Percentiles rank a stretch among this genome's conserved stretches.
Evolutionary conservation across 2,888 invertebrate species (phyloP).

Genomic region (Agonopterix heracliana): DNA sequence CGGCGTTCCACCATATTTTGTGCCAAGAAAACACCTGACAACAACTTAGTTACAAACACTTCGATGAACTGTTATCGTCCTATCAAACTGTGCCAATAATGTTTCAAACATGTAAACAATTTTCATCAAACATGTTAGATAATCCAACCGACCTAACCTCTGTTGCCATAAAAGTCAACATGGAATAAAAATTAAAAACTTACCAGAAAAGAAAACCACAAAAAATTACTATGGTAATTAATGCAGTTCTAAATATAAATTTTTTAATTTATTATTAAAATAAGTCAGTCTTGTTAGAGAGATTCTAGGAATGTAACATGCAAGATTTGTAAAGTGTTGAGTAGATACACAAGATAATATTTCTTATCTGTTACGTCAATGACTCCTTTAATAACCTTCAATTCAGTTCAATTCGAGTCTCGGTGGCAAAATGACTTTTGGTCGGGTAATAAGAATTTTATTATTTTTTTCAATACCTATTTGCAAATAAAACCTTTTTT

Average conservation of each 20-base stretch:
- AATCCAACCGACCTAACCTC: constrained; percentile 50
- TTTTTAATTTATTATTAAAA: constrained; percentile 13
- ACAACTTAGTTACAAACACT: too few species aligned
- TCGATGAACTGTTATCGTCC: too few species aligned
- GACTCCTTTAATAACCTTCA: constrained; percentile 35
- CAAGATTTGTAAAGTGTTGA: constrained; percentile 12
- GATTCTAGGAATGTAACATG: constrained; percentile 28
- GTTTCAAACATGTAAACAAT: not conserved
- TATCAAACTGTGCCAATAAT: too few species aligned
- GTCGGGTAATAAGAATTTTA: constrained; percentile 48
- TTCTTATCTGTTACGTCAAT: constrained; percentile 62
- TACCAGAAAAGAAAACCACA: constrained; percentile 11
- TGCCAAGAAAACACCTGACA: too few species aligned
- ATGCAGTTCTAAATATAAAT: too few species aligned
- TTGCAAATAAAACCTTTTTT: too few species aligned
- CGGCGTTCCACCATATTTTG: constrained; percentile 18
- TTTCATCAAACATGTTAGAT: constrained; percentile 37
- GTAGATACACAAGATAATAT: constrained; percentile 40
- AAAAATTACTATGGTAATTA: too few species aligned
- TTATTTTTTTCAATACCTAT: not conserved
- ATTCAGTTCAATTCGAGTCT: constrained; percentile 58
- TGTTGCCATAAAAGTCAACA: constrained; percentile 34
- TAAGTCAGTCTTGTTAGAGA: constrained; percentile 32
- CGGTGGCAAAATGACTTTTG: constrained; percentile 58
- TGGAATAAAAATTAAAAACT: constrained; percentile 4